These are phyloP conservation scores for Baryphthengus martii DNA, from an alignment of 2,113 vertebrate genomes.

Conservation along the genomic window DNA sequence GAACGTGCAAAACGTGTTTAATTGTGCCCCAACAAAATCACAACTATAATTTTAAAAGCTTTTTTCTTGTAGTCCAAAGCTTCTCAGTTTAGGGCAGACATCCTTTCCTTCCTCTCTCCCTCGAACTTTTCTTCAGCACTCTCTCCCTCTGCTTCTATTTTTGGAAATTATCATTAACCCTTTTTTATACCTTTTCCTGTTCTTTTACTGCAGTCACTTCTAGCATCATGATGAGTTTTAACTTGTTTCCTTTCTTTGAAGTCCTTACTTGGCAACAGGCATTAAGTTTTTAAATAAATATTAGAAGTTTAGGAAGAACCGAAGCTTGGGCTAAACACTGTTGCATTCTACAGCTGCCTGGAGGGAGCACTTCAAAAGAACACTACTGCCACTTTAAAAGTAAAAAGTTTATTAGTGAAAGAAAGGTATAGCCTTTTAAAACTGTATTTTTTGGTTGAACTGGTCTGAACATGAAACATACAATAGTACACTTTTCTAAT, in stretches of 20 bases:
- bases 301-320: conserved; percentile 62
- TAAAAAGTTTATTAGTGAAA: conserved; percentile 61
- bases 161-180: conserved; percentile 20
- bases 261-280: conserved; percentile 63
- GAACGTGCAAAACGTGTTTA: neutral
- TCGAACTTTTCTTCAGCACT: neutral
- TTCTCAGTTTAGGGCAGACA: neutral
- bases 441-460: conserved; percentile 24
- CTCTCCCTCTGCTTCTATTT: neutral
- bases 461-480: neutral
- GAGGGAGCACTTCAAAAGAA: conserved; percentile 70
- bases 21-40: neutral
- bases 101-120: neutral
- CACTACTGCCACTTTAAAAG: conserved; percentile 54
- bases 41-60: neutral
- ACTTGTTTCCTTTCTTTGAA: conserved; percentile 67
- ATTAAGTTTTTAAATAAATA: conserved; percentile 71
- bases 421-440: conserved; percentile 33
- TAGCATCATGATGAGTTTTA: conserved; percentile 62
- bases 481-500: neutral
- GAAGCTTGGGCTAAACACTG: conserved; percentile 56
- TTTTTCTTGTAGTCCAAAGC: neutral
- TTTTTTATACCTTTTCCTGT: conserved; percentile 42
- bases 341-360: conserved; percentile 62
- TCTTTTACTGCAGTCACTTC: conserved; percentile 32